These are phyloP conservation scores for Megalonaias nervosa DNA, from an alignment of 1,140 invertebrate species.

Conservation along the genomic window DNA sequence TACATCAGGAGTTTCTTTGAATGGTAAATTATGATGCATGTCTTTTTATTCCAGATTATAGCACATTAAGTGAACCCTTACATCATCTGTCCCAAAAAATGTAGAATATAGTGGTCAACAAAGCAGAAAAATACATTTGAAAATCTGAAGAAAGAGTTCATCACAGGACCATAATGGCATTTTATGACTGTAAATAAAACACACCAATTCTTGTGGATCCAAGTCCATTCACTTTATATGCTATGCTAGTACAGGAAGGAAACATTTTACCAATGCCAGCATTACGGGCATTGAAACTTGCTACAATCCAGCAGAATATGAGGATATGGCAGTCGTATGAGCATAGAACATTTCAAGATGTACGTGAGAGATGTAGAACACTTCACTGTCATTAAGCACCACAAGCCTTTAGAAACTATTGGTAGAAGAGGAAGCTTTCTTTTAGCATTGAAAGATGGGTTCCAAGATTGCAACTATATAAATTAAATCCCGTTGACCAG, in stretches of 20 bases:
- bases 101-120: not conserved
- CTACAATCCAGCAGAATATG: conserved; percentile 70
- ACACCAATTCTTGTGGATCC: not conserved
- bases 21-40: too few relatives aligned
- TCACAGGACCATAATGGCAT: too few relatives aligned
- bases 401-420: conserved; percentile 56
- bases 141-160: too few relatives aligned
- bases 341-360: conserved; percentile 68
- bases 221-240: too few relatives aligned
- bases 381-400: conserved; percentile 65
- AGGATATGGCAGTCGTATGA: conserved; percentile 69
- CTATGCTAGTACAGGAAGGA: not conserved
- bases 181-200: too few relatives aligned
- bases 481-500: too few relatives aligned
- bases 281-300: conserved; percentile 39
- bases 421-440: conserved; percentile 34
- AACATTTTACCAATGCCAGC: too few relatives aligned
- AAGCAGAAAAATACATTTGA: too few relatives aligned
- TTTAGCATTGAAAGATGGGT: conserved; percentile 40
- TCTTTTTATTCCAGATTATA: conserved; percentile 24
- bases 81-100: conserved; percentile 23
- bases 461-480: conserved; percentile 32
- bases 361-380: conserved; percentile 66
- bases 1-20: conserved; percentile 13
- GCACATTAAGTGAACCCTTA: conserved; percentile 30